Base-by-base conservation (phyloP, 2,888 invertebrate species). In the Prenolepis imparis region DNA sequence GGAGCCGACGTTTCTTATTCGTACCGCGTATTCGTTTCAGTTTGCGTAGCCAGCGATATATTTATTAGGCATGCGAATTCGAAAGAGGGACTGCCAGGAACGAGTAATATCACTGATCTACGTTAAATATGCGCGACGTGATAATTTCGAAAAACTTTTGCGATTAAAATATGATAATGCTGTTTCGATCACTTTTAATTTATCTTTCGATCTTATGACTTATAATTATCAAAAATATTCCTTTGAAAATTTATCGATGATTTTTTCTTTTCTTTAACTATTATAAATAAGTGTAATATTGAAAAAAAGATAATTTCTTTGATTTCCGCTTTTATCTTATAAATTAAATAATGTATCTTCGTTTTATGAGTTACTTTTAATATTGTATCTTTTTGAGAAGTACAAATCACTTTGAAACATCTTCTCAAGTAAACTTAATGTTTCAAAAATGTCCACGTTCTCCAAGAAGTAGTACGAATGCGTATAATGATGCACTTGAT, bases 1-100 rank as follows among this genome's bases (percentile, higher is more conserved):
- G 41, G 41, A 70, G 59, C 12, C 70, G 70, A 70, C 59, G 70
- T 59, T 78, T 70, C 59, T 59, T 59, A 70, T 78, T 59, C 78
- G 70, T 59, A 44, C 12, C 44, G 78, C 70, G 70, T 78, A 70
- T 78, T 67, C 78, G 59, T 78, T 61, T 78, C 59, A 70, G 78
- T 70, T 78, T 70, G 44, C 44, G 70, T 18, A 78, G 18, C 32
- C 57, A 44, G 68, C 78, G 78, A 78, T 78, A 68, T 78, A 70
- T 78, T 70, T 78, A 68, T 78, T 70, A 78, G 36, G 18, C 44
- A 59, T 44, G 48, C 8, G 59, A 61, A 70, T 78, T 70, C 44
- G 44, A 41, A 78, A 52, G 24, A 52, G 24, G 18, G 18, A 36
- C 24, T n/a, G n/a, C 32, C 21, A 24, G 39, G 5, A 68, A 21